Evolutionary conservation across 2,888 invertebrate genomes (phyloP).

Genomic region (Tetragnatha montana): DNA sequence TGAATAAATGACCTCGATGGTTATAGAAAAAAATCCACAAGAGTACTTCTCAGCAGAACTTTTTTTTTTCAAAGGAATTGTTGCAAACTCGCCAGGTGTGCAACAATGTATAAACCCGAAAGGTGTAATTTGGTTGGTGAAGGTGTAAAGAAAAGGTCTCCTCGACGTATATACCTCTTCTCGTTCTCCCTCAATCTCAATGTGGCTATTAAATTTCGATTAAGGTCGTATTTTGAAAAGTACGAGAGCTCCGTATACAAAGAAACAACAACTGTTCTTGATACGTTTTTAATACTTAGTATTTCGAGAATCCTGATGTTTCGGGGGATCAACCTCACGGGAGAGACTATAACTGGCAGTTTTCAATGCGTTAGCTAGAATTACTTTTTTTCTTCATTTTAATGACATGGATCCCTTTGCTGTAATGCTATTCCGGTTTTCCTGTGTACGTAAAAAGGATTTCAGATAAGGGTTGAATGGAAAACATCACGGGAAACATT

Average conservation of each 20-base stretch:
- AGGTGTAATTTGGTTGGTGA: neutral
- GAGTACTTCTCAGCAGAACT: neutral
- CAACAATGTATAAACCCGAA: neutral
- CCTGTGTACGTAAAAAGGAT: too few species aligned
- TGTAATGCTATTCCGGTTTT: too few species aligned
- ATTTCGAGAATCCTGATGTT: too few species aligned
- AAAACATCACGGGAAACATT: too few species aligned
- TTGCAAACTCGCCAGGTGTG: neutral
- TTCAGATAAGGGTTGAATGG: too few species aligned
- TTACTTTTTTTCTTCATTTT: too few species aligned
- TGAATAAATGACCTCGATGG: neutral
- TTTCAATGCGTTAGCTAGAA: too few species aligned
- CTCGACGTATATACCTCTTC: too few species aligned
- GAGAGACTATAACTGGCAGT: too few species aligned
- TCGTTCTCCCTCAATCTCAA: too few species aligned
- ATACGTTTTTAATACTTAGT: neutral
- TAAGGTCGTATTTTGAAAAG: neutral
- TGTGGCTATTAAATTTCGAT: neutral
- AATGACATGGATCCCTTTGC: too few species aligned
- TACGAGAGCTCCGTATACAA: neutral
- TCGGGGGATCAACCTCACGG: too few species aligned
- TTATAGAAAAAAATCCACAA: neutral
- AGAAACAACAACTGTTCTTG: neutral
- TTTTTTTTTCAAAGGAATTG: neutral
- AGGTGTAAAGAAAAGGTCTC: neutral